phyloP scores from a whole-genome alignment of 1,140 invertebrate genomes.

The Pristionchus pacificus region DNA sequence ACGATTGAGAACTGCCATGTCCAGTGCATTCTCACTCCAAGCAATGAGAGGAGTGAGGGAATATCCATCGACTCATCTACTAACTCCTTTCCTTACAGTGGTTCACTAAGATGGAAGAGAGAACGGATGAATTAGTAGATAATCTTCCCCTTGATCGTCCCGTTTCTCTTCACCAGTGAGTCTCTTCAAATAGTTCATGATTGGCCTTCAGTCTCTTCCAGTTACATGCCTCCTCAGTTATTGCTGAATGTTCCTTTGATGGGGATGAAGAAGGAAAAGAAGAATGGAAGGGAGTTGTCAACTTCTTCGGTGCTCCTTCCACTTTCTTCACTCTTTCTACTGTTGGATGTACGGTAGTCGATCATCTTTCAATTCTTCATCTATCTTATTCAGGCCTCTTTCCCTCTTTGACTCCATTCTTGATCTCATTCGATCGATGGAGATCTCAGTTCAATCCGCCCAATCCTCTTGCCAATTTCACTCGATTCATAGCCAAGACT shows the following conservation, averaged over 20 bases:
- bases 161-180: not conserved
- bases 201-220: not conserved
- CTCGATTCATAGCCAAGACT: too few relatives aligned
- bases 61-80: not conserved
- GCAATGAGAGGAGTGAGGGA: not conserved
- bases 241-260: not conserved
- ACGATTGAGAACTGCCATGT: not conserved
- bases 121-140: not conserved
- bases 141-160: not conserved
- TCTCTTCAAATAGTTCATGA: not conserved
- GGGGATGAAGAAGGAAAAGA: not conserved
- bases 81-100: not conserved
- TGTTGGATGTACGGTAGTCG: too few relatives aligned
- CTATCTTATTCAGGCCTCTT: too few relatives aligned
- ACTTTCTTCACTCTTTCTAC: too few relatives aligned
- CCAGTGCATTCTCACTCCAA: not conserved
- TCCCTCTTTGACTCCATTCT: too few relatives aligned
- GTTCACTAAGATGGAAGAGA: not conserved
- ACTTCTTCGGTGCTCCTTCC: not conserved
- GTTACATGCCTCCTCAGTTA: not conserved
- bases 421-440: too few relatives aligned
- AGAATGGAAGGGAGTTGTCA: not conserved
- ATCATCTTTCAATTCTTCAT: too few relatives aligned
- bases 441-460: too few relatives aligned
- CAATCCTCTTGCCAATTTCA: too few relatives aligned